Base-by-base conservation (phyloP, 2,888 invertebrate genomes). In the Labia minor region DNA sequence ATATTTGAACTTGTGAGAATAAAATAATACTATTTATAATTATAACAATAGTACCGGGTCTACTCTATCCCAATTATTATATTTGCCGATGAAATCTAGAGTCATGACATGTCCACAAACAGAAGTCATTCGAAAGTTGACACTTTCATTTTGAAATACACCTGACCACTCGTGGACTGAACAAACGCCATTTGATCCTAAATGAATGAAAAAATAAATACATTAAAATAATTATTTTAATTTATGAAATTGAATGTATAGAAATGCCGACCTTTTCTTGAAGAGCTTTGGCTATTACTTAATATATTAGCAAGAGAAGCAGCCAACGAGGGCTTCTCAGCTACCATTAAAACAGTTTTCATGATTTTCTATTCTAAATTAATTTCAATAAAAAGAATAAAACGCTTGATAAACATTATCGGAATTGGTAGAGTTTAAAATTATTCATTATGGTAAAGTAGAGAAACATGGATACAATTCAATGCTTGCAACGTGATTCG, bases 61-160 rank as follows among this genome's bases (percentile, higher is more conserved):
- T 1, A 95, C 95, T 75, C 86, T 85, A 74, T 99, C 96, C 99
- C 99, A 99, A 73, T 93, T 96, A 76, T 98, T 99, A 77, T 92
- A 99, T 79, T 95, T 95, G 19, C 85, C 82, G 65, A 79, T 85
- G 75, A 99, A 99, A 80, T 99, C 98, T 72, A 96, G 81, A 61
- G 89, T 88, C 92, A 96, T 94, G 0, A 99, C 97, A 81, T 99
- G 99, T 0, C 99, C 99, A 77, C 97, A 99, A 0, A 99, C 99
- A 0, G 97, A 96, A 1, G 98, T 99, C 92, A 99, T 97, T 79
- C 92, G 94, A 76, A 87, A 94, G 68, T 82, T 82, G 0, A 88
- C 89, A 1, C 81, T 81, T 72, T 86, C 85, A 70, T 85, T 86
- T 71, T 83, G 85, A 75, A 96, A 95, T 0, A 80, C 82, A 0